Base-by-base conservation (phyloP, 2,113 vertebrate species). In the Crotophaga sulcirostris region DNA sequence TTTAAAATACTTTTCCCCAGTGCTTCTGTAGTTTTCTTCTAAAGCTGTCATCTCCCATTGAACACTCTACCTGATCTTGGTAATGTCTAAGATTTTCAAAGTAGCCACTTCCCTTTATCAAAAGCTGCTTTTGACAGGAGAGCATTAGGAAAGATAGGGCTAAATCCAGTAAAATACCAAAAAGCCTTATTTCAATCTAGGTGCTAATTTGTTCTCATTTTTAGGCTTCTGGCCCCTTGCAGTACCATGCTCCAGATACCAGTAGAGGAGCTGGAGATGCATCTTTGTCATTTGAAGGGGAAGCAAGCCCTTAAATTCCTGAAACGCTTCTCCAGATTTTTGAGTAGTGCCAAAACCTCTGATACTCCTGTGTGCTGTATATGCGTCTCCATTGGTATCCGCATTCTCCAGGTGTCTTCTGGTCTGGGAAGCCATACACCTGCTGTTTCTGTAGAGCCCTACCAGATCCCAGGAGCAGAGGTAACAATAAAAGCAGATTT, bases 1-100 rank as follows among this genome's bases (percentile, higher is more conserved):
- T 77, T 55, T 69, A 55, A 86, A 77, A 38, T 0, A 0, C 20
- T 60, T 76, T 87, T 3, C 4, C 4, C 4, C 20, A 7, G 28
- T 63, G 25, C 9, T 83, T 23, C 16, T 0, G 2, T 62, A 24
- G 13, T 66, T 92, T 80, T 19, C 19, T 44, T 80, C 25, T 45
- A 64, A 76, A 92, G 33, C 40, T 56, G 7, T 68, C 1, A 1
- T 16, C 20, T 69, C 49, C 15, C 29, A 72, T 59, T 68, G 10
- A 82, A n/a, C 20, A 72, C 44, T 40, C 31, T 84, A 19, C 25
- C 40, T 84, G 31, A 75, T 60, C 23, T 51, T 20, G 51, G 33
- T 47, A 49, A 60, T 17, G 24, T 40, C 28, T 36, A 44, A 52
- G 40, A 72, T 88, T 93, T 69, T 93, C 33, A 58, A 49, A 74